A percentile compares a stretch with the other conserved stretches of the same genome.
Evolutionary conservation across 2,113 vertebrate species (phyloP).

Genomic region (Melanostigma gelatinosum): DNA sequence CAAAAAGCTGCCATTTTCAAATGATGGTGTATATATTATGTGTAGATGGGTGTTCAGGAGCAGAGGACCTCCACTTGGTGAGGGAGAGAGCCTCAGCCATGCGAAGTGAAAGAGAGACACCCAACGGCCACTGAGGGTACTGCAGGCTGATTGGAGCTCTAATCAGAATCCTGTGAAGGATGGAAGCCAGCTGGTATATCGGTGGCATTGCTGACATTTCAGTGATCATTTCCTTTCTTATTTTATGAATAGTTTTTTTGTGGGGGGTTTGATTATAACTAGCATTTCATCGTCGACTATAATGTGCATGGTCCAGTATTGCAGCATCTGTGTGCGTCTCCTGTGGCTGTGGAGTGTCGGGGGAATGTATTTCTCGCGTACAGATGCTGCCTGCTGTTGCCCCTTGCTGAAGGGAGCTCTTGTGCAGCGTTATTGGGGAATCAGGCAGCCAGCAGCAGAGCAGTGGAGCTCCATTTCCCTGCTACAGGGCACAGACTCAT

Average conservation of each 20-base stretch:
- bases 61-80: constrained; percentile 69
- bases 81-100: constrained; percentile 62
- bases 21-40: constrained; percentile 90
- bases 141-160: constrained; percentile 57
- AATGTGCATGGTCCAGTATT: constrained; percentile 1
- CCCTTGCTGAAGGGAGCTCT: constrained; percentile 60
- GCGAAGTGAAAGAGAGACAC: constrained; percentile 92
- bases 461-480: constrained; percentile 75
- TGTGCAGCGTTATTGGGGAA: constrained; percentile 65
- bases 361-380: constrained; percentile 39
- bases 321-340: constrained; percentile 31
- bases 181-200: constrained; percentile 48
- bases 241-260: constrained; percentile 15
- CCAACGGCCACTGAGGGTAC: constrained; percentile 80
- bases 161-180: constrained; percentile 32
- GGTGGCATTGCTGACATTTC: constrained; percentile 38
- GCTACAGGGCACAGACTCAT: constrained; percentile 78
- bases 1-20: constrained; percentile 96
- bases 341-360: constrained; percentile 33
- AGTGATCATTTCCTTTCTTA: constrained; percentile 49
- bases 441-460: constrained; percentile 68
- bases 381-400: constrained; percentile 51
- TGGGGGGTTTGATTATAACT: background rate
- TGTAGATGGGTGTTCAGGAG: constrained; percentile 81
- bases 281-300: background rate